phyloP scores from a whole-genome alignment of 2,888 invertebrate genomes.

The Acrocyrtus sp. region DNA sequence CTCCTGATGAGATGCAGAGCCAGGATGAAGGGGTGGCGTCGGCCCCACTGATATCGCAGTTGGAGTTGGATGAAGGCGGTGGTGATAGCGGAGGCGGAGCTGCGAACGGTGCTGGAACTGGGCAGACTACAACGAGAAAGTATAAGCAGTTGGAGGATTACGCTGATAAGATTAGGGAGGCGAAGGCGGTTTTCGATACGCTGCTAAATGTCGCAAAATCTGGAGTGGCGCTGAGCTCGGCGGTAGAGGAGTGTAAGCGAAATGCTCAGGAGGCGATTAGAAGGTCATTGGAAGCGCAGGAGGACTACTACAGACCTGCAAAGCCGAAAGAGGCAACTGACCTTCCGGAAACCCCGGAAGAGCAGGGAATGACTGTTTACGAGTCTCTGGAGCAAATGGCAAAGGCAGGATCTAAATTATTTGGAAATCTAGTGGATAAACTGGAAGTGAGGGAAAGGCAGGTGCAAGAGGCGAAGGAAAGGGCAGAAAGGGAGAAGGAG shows the following conservation, averaged over 20 bases:
- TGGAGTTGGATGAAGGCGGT: conserved; percentile 13
- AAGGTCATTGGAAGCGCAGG: conserved; percentile 53
- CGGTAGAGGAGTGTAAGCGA: conserved; percentile 54
- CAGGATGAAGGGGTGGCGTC: conserved; percentile 3
- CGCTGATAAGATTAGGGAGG: conserved; percentile 54
- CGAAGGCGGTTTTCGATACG: conserved; percentile 57
- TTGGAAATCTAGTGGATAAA: conserved; percentile 40
- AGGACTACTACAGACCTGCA: conserved; percentile 50
- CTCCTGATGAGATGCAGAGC: conserved; percentile 34
- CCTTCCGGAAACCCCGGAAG: conserved; percentile 35
- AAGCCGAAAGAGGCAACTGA: conserved; percentile 47
- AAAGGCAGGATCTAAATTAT: conserved; percentile 41
- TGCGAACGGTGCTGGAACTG: not conserved
- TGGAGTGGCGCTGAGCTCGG: conserved; percentile 53
- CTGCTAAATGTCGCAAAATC: conserved; percentile 56
- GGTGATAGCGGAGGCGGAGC: conserved; percentile 12
- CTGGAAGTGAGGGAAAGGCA: conserved; percentile 29
- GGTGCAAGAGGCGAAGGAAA: conserved; percentile 13
- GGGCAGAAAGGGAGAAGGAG: conserved; percentile 15
- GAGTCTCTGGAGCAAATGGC: conserved; percentile 57
- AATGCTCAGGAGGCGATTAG: conserved; percentile 56
- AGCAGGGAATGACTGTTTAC: conserved; percentile 47
- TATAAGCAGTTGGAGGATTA: conserved; percentile 47
- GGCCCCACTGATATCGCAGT: not conserved
- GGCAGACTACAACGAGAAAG: conserved; percentile 17